Base-by-base conservation (phyloP, 2,797 vertebrate species). In the Caiman crocodilus region DNA sequence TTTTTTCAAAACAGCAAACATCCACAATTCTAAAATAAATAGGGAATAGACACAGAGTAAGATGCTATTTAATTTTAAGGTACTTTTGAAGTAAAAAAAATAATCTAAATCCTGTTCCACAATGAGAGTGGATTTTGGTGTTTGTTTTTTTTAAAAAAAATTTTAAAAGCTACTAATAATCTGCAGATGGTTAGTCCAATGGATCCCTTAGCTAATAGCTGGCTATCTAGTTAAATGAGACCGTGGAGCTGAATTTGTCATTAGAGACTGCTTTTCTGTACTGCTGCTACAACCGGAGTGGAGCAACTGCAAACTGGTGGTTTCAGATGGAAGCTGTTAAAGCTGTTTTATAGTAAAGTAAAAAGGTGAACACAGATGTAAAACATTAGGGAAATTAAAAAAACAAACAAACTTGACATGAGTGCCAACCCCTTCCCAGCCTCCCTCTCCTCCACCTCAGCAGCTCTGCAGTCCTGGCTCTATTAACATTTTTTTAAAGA, bases 71-170 rank as follows among this genome's bases (percentile, higher is more conserved):
- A n/a, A n/a, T n/a, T n/a, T n/a, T n/a, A n/a, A n/a, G n/a, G n/a
- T n/a, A n/a, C n/a, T n/a, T n/a, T n/a, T n/a, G n/a, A n/a, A n/a
- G n/a, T n/a, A n/a, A n/a, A n/a, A n/a, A n/a, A 79, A 94, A 75
- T 83, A 67, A 96, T 94, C 94, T 94, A 95, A 90, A 85, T 94
- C 95, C 93, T 73, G 94, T 87, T 89, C n/a, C 28, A 8, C 17
- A 35, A 82, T 42, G 57, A 95, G 87, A 60, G 75, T 77, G 88
- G 56, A 80, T 50, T 50, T 50, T 9, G 42, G 42, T 50, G 42
- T 50, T 7, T 50, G 42, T 10, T 50, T 50, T 50, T 50, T 50
- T 50, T 50, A 50, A 50, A 50, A 30, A 6, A 20, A 12, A 20
- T 69, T 69, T 32, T 69, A 69, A 17, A 32, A 69, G 30, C 21